Evolutionary conservation across 2,888 invertebrate genomes (phyloP).

Genomic region (Yponomeuta cagnagella): DNA sequence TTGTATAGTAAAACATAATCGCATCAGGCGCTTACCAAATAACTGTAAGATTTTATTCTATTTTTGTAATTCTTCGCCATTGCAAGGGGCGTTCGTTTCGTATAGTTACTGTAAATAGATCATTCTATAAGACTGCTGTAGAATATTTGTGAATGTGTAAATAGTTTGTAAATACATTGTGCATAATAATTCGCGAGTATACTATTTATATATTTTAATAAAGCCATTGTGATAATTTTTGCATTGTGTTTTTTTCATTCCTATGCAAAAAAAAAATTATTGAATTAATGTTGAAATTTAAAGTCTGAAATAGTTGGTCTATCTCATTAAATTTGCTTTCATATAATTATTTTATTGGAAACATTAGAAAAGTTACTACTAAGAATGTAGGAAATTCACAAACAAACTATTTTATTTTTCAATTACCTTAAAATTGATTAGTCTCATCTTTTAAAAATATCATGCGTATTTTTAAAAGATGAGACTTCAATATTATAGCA

Average conservation of each 20-base stretch:
- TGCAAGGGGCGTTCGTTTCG: conserved; percentile 56
- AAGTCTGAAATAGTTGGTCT: no score
- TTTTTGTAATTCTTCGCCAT: conserved; percentile 71
- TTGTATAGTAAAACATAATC: conserved; percentile 38
- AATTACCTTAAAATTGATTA: no score
- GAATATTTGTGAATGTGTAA: conserved; percentile 63
- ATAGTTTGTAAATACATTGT: conserved; percentile 70
- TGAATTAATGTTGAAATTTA: no score
- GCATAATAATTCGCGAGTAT: conserved; percentile 73
- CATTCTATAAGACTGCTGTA: conserved; percentile 76
- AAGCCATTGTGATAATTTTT: conserved; percentile 77
- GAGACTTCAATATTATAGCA: no score
- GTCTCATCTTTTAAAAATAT: no score
- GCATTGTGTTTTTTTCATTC: conserved; percentile 40
- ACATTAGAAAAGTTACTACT: no score
- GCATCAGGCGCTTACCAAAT: conserved; percentile 72
- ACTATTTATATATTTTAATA: conserved; percentile 77
- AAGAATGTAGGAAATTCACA: no score
- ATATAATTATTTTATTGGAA: no score
- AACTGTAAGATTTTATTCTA: conserved; percentile 59
- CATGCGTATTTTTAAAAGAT: no score
- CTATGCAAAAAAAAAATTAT: not conserved
- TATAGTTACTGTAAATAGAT: conserved; percentile 63
- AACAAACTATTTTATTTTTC: no score
- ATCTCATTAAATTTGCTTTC: no score